A percentile compares a stretch with the other conserved stretches of the same genome.
These are phyloP conservation scores for Pyrocoelia pectoralis DNA, from an alignment of 2,888 invertebrate species.

Conservation along the genomic window DNA sequence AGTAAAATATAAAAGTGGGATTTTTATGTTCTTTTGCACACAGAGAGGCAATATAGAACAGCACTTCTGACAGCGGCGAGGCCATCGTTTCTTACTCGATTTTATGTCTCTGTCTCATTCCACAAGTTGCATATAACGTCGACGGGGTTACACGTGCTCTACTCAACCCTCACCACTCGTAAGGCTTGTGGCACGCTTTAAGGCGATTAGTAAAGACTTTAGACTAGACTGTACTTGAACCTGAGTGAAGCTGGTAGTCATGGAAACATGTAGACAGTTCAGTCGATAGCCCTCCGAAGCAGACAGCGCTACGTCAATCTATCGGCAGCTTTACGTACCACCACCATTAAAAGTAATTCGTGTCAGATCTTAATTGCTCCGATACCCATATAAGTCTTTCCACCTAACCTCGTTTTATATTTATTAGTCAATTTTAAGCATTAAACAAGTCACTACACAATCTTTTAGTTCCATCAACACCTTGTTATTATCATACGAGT, in stretches of 20 bases:
- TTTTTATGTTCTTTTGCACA: constrained; percentile 17
- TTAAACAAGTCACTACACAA: no score
- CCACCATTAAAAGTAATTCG: constrained; percentile 39
- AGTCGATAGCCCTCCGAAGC: constrained; percentile 51
- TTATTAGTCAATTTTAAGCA: background rate
- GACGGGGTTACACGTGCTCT: constrained; percentile 27
- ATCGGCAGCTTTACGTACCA: constrained; percentile 41
- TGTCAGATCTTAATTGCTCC: constrained; percentile 30
- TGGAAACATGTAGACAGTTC: constrained; percentile 52
- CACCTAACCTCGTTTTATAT: background rate
- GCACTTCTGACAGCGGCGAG: constrained; percentile 11
- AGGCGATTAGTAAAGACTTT: constrained; percentile 46
- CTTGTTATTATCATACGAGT: no score
- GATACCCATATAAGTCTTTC: constrained; percentile 17
- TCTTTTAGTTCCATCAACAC: no score
- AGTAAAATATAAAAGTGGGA: constrained; percentile 17
- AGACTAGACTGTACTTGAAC: constrained; percentile 54
- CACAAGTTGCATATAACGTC: constrained; percentile 44
- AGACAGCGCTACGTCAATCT: constrained; percentile 40
- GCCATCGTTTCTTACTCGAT: constrained; percentile 15
- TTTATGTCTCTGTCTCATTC: constrained; percentile 35
- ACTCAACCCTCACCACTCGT: constrained; percentile 23
- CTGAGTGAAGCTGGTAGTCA: constrained; percentile 52
- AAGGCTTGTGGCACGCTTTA: constrained; percentile 39
- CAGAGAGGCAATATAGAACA: constrained; percentile 11